Conservation (phyloP, 1,140 invertebrate species). For the Aricia agestis region DNA sequence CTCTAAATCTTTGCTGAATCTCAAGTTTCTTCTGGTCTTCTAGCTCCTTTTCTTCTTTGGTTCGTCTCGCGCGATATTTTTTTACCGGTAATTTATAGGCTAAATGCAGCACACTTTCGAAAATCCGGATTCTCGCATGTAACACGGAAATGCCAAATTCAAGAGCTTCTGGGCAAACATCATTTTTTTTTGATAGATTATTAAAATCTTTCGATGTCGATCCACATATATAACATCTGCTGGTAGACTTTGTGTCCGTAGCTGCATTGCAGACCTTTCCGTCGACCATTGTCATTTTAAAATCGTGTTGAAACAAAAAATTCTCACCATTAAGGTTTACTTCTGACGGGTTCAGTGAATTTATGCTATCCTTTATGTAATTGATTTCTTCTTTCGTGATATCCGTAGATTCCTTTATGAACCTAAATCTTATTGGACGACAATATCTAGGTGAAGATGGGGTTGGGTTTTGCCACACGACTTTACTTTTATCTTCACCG, state of each 20-base stretch:
- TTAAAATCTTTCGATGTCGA: constrained; percentile 52
- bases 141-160: constrained; percentile 48
- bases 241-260: background rate
- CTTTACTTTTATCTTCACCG: constrained; percentile 30
- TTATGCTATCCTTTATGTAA: background rate
- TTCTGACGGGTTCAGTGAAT: constrained; percentile 27
- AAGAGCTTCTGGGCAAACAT: constrained; percentile 27
- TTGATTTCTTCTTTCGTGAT: constrained; percentile 14
- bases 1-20: constrained; percentile 33
- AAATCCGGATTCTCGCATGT: constrained; percentile 48
- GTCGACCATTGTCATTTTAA: constrained; percentile 50
- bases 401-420: constrained; percentile 8
- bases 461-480: constrained; percentile 42
- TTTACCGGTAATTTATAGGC: constrained; percentile 14
- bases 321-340: constrained; percentile 38
- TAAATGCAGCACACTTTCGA: constrained; percentile 6
- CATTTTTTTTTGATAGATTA: constrained; percentile 33
- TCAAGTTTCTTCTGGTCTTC: constrained; percentile 29
- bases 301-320: constrained; percentile 30
- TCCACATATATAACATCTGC: constrained; percentile 52
- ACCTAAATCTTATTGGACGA: background rate
- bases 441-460: constrained; percentile 43
- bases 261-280: constrained; percentile 38
- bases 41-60: constrained; percentile 18
- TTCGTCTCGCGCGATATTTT: constrained; percentile 14